Base-by-base conservation (phyloP, 2,888 invertebrate genomes). In the Calameuta idolon region DNA sequence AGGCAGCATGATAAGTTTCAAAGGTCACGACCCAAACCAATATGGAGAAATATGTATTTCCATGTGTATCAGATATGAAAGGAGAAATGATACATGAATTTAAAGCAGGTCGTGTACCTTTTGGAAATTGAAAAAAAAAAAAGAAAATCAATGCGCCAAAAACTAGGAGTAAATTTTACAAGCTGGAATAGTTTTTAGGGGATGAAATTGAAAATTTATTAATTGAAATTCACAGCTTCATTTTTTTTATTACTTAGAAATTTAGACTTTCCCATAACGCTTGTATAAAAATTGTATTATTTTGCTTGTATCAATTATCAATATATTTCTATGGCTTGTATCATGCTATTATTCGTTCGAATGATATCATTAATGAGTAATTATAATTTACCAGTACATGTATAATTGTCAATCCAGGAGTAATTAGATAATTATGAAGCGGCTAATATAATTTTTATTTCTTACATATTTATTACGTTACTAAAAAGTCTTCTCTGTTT, bases 401-500 rank as follows among this genome's bases (percentile, higher is more conserved):
- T 40, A 5, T 40, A 15, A 5, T 15, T 40, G 40, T 40, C 9
- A 9, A 55, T 23, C 5, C 0, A 55, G 23, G 9, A 55, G 23
- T 55, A 55, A 55, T 23, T 9, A 40, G 5, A 23, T 5, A 40
- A 40, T 23, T 23, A 15, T 55, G 1, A 0, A 23, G 9, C 23
- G 23, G 9, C 2, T 23, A 55, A 55, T 55, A 55, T 55, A 5
- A 55, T 23, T 55, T 55, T 23, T 23, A 23, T 23, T 23, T 5
- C 23, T 23, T 15, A 23, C 0, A 23, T 9, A 55, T 23, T 55
- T 55, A 0, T 55, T 9, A 9, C 9, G 9, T 23, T 23, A 55
- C 23, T 55, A 55, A 55, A 55, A 9, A 55, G 55, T 55, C 2
- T 55, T 91, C 90, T 92, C 84, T 89, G 91, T 93, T 93, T 40